phyloP scores from a whole-genome alignment of 2,888 invertebrate genomes.

The Acronicta aceris region DNA sequence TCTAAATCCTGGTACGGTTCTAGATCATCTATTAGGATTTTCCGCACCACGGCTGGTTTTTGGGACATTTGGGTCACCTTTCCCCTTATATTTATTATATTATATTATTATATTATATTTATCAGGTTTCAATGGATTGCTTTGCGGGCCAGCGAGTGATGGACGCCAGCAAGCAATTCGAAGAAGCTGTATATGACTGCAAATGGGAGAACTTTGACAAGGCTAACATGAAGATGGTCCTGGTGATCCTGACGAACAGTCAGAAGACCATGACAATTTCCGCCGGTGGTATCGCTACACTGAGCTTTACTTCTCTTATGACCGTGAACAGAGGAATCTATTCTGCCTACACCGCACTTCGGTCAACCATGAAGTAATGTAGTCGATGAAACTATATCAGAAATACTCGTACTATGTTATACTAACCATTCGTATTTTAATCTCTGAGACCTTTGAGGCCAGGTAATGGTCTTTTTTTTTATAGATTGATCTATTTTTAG shows the following conservation, averaged over 20 bases:
- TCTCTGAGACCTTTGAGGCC: too few species aligned
- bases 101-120: too few species aligned
- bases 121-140: conserved; percentile 70
- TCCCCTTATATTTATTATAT: too few species aligned
- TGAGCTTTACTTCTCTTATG: conserved; percentile 71
- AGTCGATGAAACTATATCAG: background rate
- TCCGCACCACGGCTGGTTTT: too few species aligned
- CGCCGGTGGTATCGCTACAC: conserved; percentile 70
- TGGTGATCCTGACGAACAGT: conserved; percentile 69
- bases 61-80: too few species aligned
- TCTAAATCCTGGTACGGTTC: too few species aligned
- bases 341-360: conserved; percentile 73
- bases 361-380: conserved; percentile 59
- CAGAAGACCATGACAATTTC: conserved; percentile 73
- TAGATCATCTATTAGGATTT: too few species aligned
- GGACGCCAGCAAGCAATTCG: conserved; percentile 69
- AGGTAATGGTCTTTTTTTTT: too few species aligned
- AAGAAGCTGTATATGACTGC: conserved; percentile 70
- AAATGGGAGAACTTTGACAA: conserved; percentile 77
- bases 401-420: background rate
- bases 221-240: conserved; percentile 69
- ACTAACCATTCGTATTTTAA: too few species aligned
- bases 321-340: conserved; percentile 70
- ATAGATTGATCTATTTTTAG: too few species aligned
- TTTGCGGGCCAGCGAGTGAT: conserved; percentile 72